Evolutionary conservation across 2,888 invertebrate genomes (phyloP).

Genomic region (Empis livida): DNA sequence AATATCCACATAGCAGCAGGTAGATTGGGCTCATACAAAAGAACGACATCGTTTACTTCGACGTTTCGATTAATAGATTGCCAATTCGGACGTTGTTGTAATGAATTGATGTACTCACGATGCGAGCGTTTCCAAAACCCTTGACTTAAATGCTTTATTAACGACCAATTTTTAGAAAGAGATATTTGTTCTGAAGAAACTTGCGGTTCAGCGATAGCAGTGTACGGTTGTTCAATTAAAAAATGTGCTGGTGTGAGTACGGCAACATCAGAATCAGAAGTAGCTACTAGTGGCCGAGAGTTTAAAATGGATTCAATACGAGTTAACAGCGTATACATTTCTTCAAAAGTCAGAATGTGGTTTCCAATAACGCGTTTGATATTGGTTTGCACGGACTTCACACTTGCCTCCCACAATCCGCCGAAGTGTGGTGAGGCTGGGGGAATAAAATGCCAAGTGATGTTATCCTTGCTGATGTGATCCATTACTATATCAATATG

Average conservation of each 20-base stretch:
- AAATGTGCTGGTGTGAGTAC: conserved; percentile 7
- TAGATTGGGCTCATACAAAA: no score
- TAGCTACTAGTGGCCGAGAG: no score
- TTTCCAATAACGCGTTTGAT: conserved; percentile 7
- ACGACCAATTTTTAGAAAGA: no score
- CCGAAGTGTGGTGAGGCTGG: background rate
- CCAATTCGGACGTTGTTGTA: no score
- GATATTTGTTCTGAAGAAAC: no score
- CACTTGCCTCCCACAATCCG: background rate
- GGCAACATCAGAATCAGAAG: conserved; percentile 6
- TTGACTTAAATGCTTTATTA: no score
- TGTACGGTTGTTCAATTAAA: conserved; percentile 5
- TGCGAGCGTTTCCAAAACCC: no score
- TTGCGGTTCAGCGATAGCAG: conserved; percentile 2
- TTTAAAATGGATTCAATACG: conserved; percentile 10
- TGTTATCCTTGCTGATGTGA: background rate
- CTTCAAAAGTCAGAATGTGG: conserved; percentile 7
- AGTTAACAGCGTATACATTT: conserved; percentile 9
- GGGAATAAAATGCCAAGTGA: conserved; percentile 8
- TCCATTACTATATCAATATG: background rate
- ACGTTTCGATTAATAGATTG: no score
- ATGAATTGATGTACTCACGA: no score
- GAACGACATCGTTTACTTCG: no score
- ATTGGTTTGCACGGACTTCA: conserved; percentile 7
- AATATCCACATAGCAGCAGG: no score